phyloP scores from a whole-genome alignment of 2,113 vertebrate genomes.

The Psittacus erithacus region DNA sequence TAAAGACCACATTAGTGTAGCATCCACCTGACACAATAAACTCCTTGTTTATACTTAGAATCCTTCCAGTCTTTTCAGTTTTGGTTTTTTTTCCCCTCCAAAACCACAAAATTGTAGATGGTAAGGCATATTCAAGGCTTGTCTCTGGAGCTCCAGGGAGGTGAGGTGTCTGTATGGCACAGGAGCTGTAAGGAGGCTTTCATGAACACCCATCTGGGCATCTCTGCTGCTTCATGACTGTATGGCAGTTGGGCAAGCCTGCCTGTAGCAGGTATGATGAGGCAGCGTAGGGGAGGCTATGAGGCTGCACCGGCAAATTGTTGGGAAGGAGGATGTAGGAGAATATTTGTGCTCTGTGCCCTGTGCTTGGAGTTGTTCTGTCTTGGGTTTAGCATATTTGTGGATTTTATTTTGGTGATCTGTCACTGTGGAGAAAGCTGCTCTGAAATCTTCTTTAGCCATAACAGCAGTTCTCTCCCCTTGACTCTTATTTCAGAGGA shows the following conservation, averaged over 20 bases:
- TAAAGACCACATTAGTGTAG: neutral
- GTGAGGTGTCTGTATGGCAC: neutral
- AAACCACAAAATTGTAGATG: neutral
- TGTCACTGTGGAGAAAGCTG: neutral
- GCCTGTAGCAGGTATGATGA: neutral
- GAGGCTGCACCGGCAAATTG: neutral
- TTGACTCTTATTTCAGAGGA: neutral
- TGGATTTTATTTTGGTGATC: neutral
- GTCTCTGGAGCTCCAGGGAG: neutral
- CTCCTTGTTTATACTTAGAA: neutral
- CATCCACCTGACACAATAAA: neutral
- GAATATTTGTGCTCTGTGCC: neutral
- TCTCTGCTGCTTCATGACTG: neutral
- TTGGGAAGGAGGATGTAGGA: neutral
- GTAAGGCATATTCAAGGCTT: neutral
- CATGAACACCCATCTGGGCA: neutral
- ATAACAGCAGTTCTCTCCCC: neutral
- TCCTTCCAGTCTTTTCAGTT: neutral
- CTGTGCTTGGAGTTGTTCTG: neutral
- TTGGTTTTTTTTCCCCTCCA: neutral
- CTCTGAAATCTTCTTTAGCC: neutral
- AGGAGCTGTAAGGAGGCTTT: neutral
- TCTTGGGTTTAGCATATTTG: neutral
- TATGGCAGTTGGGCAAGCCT: fast-evolving
- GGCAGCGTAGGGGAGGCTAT: neutral